These are phyloP conservation scores for Girardinichthys multiradiatus DNA, from an alignment of 2,113 vertebrate genomes.

Conservation along the genomic window DNA sequence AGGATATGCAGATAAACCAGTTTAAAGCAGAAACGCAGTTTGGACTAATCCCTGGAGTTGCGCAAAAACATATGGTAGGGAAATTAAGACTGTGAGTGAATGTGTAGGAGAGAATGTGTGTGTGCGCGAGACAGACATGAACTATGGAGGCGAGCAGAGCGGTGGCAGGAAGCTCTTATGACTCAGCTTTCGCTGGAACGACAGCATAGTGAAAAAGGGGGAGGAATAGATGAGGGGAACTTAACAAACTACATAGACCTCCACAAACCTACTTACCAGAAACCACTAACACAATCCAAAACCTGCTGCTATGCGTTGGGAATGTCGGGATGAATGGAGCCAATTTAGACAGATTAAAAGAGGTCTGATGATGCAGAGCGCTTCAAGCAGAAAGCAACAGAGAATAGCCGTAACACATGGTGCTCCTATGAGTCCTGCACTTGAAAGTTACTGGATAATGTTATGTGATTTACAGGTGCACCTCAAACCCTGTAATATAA, in stretches of 20 bases:
- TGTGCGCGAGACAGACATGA: constrained; percentile 62
- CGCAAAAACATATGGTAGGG: constrained; percentile 42
- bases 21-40: background rate
- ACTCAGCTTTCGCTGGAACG: constrained; percentile 72
- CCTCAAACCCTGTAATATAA: background rate
- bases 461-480: too few species aligned
- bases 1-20: constrained; percentile 3
- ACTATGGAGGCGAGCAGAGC: constrained; percentile 67
- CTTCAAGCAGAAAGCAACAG: constrained; percentile 10
- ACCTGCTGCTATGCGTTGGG: constrained; percentile 8
- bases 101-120: constrained; percentile 42
- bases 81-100: constrained; percentile 29
- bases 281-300: constrained; percentile 18
- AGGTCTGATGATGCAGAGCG: constrained; percentile 4
- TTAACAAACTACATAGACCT: constrained; percentile 27
- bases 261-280: constrained; percentile 18
- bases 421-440: background rate
- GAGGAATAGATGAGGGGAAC: constrained; percentile 1
- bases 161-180: constrained; percentile 67
- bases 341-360: constrained; percentile 5
- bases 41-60: background rate
- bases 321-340: constrained; percentile 21
- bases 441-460: too few species aligned
- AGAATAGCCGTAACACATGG: background rate
- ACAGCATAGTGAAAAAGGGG: constrained; percentile 37